Percentiles rank a stretch among this genome's conserved stretches.
phyloP scores from a whole-genome alignment of 2,888 invertebrate genomes.

The Hydropsyche betteni region DNA sequence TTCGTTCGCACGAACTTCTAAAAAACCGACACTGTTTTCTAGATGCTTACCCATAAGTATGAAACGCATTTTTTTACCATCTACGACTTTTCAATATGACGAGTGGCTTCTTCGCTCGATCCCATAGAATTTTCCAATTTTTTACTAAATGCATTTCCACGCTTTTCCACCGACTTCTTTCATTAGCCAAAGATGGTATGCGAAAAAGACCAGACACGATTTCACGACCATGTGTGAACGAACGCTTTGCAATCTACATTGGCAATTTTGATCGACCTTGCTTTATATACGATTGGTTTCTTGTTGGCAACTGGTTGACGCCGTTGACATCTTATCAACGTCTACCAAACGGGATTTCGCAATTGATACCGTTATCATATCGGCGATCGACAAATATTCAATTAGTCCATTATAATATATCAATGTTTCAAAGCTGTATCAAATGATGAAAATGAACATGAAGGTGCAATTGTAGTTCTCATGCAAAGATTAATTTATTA shows the following conservation, averaged over 20 bases:
- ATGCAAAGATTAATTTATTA: too few relatives aligned
- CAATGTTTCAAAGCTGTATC: too few relatives aligned
- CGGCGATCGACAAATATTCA: too few relatives aligned
- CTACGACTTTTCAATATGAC: neutral
- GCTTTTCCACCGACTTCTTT: neutral
- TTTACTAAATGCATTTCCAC: neutral
- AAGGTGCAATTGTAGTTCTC: too few relatives aligned
- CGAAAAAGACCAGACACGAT: neutral
- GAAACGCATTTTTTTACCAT: conserved; percentile 9
- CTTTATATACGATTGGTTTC: neutral
- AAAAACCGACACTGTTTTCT: conserved; percentile 8
- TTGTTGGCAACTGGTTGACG: too few relatives aligned
- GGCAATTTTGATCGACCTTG: conserved; percentile 10
- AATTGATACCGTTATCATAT: too few relatives aligned
- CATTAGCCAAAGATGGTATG: neutral
- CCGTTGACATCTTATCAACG: too few relatives aligned
- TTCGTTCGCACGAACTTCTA: conserved; percentile 21
- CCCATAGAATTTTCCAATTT: neutral
- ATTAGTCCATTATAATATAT: too few relatives aligned
- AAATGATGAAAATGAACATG: too few relatives aligned
- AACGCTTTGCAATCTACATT: neutral
- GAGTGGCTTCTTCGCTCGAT: neutral
- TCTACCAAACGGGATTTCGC: too few relatives aligned
- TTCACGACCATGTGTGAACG: conserved; percentile 26
- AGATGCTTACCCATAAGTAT: neutral